phyloP scores from a whole-genome alignment of 2,797 vertebrate genomes.

The Chromis chromis region DNA sequence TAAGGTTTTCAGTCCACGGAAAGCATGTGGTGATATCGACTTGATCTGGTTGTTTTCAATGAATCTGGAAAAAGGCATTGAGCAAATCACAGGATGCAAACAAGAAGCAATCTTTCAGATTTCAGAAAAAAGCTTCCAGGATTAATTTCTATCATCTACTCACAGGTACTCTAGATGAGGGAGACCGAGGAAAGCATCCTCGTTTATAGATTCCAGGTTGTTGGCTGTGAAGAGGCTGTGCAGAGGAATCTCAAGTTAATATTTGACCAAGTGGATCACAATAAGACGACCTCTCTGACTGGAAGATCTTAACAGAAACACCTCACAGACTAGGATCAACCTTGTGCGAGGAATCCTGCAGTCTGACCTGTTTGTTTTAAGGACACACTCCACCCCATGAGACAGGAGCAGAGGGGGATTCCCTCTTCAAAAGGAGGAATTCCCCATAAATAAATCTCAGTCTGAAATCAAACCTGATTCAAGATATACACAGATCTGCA shows the following conservation, averaged over 20 bases:
- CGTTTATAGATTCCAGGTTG: slow-evolving; percentile 92
- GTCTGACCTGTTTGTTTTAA: slow-evolving; percentile 40
- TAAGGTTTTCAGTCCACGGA: slow-evolving; percentile 95
- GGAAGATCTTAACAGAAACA: not conserved
- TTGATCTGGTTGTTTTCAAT: slow-evolving; percentile 98
- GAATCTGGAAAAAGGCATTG: slow-evolving; percentile 87
- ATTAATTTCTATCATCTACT: slow-evolving; percentile 74
- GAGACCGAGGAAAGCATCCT: slow-evolving; percentile 96
- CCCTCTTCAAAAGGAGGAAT: slow-evolving; percentile 60
- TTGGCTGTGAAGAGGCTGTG: slow-evolving; percentile 96
- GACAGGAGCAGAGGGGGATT: slow-evolving; percentile 49
- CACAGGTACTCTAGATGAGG: slow-evolving; percentile 98
- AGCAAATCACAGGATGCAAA: not conserved
- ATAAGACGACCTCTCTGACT: slow-evolving; percentile 1
- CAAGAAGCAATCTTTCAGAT: not conserved
- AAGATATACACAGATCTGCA: slow-evolving; percentile 4
- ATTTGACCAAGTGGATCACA: slow-evolving; percentile 25
- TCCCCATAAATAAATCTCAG: slow-evolving; percentile 41
- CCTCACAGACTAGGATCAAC: slow-evolving; percentile 16
- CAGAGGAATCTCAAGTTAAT: slow-evolving; percentile 37
- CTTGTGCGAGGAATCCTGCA: slow-evolving; percentile 24
- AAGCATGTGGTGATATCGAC: slow-evolving; percentile 93
- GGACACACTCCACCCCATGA: slow-evolving; percentile 39
- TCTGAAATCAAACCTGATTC: slow-evolving; percentile 15
- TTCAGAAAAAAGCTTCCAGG: not conserved